Conservation (phyloP, 2,797 vertebrate genomes). For the Pangasius macronema region DNA sequence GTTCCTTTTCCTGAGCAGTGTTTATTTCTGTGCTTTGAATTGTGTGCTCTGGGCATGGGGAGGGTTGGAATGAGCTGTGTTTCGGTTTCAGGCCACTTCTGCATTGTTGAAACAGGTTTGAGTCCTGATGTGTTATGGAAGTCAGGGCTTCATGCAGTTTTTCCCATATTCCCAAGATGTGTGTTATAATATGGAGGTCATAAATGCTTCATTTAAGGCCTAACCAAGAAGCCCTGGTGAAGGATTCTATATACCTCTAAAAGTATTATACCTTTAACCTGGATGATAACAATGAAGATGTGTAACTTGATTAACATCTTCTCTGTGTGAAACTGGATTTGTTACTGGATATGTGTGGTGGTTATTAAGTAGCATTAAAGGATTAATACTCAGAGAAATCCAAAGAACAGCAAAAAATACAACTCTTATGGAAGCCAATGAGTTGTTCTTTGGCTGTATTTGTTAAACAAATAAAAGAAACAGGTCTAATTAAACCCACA, state of each 20-base stretch:
- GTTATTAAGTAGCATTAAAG: constrained; percentile 5
- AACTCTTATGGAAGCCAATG: background rate
- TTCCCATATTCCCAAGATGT: constrained; percentile 4
- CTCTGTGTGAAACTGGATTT: background rate
- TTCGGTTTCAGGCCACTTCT: constrained; percentile 4
- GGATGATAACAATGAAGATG: background rate
- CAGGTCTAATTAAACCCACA: constrained; percentile 64
- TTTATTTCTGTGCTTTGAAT: constrained; percentile 89
- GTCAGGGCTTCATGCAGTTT: background rate
- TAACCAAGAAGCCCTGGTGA: background rate
- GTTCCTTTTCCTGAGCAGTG: constrained; percentile 75
- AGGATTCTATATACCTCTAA: background rate
- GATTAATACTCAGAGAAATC: background rate
- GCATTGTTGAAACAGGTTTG: background rate
- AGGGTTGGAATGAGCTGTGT: background rate
- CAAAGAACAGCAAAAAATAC: background rate
- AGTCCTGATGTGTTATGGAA: background rate
- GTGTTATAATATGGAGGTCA: background rate
- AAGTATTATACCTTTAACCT: constrained; percentile 5
- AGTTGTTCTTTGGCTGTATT: constrained; percentile 12
- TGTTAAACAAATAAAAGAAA: constrained; percentile 40
- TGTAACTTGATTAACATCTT: background rate
- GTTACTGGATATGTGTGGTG: background rate
- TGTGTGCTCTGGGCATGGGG: constrained; percentile 66
- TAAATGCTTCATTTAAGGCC: background rate